Evolutionary conservation across 23 tunicate genomes (phyloP).

Genomic region (Corella eumyota): DNA sequence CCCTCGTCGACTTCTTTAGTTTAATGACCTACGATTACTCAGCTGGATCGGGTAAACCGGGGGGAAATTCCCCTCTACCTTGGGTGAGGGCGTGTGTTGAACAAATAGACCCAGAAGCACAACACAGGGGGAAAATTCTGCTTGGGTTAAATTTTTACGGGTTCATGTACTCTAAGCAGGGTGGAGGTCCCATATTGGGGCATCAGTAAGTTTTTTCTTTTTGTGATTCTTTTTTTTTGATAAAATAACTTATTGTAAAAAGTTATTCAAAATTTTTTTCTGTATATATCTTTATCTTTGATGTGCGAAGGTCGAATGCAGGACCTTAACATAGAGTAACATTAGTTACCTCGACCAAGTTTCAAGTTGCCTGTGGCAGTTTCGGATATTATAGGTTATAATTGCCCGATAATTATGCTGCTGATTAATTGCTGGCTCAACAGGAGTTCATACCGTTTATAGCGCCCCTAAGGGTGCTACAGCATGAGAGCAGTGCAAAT

Average conservation of each 20-base stretch:
- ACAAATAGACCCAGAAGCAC: conserved; percentile 42
- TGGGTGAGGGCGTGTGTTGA: conserved; percentile 81
- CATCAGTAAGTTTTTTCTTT: conserved; percentile 34
- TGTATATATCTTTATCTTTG: too few species aligned
- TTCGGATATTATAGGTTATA: too few species aligned
- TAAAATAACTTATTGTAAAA: not conserved
- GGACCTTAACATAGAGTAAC: too few species aligned
- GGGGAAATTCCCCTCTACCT: conserved; percentile 73
- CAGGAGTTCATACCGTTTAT: too few species aligned
- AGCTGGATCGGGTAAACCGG: conserved; percentile 46
- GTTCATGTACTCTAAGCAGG: conserved; percentile 26
- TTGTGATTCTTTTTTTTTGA: not conserved
- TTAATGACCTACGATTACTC: conserved; percentile 91
- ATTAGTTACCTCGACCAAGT: too few species aligned
- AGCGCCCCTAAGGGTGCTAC: too few species aligned
- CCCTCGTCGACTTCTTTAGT: conserved; percentile 80
- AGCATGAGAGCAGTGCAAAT: too few species aligned
- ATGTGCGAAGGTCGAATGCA: too few species aligned
- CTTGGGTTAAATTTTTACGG: conserved; percentile 96
- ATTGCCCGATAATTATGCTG: too few species aligned
- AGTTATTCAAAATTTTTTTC: not conserved
- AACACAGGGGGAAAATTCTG: conserved; percentile 59
- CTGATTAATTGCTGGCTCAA: too few species aligned
- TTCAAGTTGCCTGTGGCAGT: too few species aligned
- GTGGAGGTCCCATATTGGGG: conserved; percentile 41